Conservation (phyloP, 2,797 vertebrate genomes). For the Nannoperca australis region DNA sequence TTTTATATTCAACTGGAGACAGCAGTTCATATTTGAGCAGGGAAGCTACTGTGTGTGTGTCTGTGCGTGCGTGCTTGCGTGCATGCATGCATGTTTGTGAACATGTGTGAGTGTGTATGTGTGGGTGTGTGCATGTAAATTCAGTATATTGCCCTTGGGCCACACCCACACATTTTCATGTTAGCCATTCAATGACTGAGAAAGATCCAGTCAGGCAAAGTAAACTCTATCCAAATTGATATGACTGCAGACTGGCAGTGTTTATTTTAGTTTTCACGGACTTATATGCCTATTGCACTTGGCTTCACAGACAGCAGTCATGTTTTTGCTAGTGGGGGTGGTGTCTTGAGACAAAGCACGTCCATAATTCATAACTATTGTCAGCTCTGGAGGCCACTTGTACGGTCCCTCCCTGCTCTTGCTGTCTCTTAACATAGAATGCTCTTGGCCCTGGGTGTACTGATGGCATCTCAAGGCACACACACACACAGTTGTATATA, state of each 20-base stretch:
- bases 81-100: conserved; percentile 63
- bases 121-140: conserved; percentile 78
- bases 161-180: conserved; percentile 76
- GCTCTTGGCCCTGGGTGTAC: conserved; percentile 55
- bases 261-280: conserved; percentile 70
- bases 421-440: conserved; percentile 56
- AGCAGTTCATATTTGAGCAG: conserved; percentile 66
- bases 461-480: conserved; percentile 54
- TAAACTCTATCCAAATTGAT: conserved; percentile 72
- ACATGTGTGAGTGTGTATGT: conserved; percentile 59
- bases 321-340: conserved; percentile 67
- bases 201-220: conserved; percentile 71
- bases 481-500: conserved; percentile 56
- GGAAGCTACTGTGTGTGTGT: conserved; percentile 50
- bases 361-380: conserved; percentile 77
- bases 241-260: conserved; percentile 68
- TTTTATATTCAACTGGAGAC: conserved; percentile 72
- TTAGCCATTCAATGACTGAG: conserved; percentile 68
- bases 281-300: conserved; percentile 64
- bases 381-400: conserved; percentile 67
- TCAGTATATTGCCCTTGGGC: conserved; percentile 75
- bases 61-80: conserved; percentile 25
- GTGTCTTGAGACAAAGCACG: conserved; percentile 66
- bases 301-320: conserved; percentile 62
- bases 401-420: conserved; percentile 43